phyloP scores from a whole-genome alignment of 2,888 invertebrate genomes.

The Pogonocherus hispidulus region DNA sequence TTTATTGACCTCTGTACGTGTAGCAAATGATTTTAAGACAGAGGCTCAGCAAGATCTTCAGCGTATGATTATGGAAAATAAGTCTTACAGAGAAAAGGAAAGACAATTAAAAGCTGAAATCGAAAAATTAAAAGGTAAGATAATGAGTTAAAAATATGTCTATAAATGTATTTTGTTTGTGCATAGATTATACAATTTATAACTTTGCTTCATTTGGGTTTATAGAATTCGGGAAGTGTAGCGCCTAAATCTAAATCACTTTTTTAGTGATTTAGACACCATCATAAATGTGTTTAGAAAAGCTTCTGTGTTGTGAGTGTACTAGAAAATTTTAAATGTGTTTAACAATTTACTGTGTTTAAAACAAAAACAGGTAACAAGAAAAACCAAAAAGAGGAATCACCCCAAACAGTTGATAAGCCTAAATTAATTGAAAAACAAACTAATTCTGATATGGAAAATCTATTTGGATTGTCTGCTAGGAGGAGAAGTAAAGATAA shows the following conservation, averaged over 20 bases:
- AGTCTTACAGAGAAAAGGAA: conserved; percentile 82
- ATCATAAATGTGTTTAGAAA: conserved; percentile 32
- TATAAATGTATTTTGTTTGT: conserved; percentile 18
- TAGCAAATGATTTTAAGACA: conserved; percentile 97
- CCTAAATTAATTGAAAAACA: conserved; percentile 32
- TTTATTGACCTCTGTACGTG: conserved; percentile 91
- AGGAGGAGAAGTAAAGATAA: conserved; percentile 24
- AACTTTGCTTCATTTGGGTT: background rate
- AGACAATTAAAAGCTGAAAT: conserved; percentile 83
- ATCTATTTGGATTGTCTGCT: conserved; percentile 34
- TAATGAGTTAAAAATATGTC: conserved; percentile 1
- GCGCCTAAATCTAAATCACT: background rate
- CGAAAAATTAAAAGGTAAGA: conserved; percentile 82
- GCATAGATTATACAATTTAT: conserved; percentile 12
- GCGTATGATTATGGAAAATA: conserved; percentile 86
- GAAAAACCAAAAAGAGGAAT: conserved; percentile 17
- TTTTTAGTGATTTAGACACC: background rate
- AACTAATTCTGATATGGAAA: conserved; percentile 35
- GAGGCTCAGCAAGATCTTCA: conserved; percentile 90
- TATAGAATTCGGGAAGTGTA: background rate
- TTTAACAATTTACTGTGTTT: conserved; percentile 32
- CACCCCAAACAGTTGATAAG: background rate
- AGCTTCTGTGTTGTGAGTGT: conserved; percentile 42
- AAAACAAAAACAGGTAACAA: conserved; percentile 36
- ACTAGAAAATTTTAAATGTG: conserved; percentile 5